phyloP scores from a whole-genome alignment of 2,797 vertebrate species.

The Paratrypauchen microcephalus region DNA sequence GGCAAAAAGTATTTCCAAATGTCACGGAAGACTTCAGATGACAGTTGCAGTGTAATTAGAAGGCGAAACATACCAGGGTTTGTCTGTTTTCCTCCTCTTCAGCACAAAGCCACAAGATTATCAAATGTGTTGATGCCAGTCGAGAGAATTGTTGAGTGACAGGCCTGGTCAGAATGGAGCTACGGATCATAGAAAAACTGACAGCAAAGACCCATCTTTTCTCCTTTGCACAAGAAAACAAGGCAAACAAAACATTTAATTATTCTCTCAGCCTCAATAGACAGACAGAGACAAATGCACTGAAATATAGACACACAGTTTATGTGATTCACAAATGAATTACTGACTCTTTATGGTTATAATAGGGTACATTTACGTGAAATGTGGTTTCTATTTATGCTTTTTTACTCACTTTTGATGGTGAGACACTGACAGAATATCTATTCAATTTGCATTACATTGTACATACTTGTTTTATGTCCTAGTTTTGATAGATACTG shows the following conservation, averaged over 20 bases:
- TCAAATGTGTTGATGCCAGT: constrained; percentile 70
- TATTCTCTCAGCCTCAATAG: constrained; percentile 76
- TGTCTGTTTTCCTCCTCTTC: constrained; percentile 2
- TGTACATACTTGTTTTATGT: background rate
- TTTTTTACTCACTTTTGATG: background rate
- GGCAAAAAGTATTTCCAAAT: constrained; percentile 63
- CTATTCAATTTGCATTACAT: background rate
- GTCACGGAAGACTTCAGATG: constrained; percentile 62
- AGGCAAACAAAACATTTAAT: constrained; percentile 79
- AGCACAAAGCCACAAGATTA: constrained; percentile 66
- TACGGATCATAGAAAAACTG: constrained; percentile 59
- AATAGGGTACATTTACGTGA: background rate
- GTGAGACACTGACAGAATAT: background rate
- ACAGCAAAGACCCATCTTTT: constrained; percentile 56
- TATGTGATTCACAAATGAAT: background rate
- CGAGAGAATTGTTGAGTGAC: constrained; percentile 69
- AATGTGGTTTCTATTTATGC: too few relatives aligned
- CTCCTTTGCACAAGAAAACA: constrained; percentile 45
- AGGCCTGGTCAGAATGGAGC: constrained; percentile 50
- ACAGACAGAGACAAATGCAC: constrained; percentile 63
- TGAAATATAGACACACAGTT: constrained; percentile 61
- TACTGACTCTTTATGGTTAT: background rate
- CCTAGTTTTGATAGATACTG: background rate
- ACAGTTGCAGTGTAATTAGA: constrained; percentile 62
- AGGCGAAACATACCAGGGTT: constrained; percentile 32